A percentile compares a stretch with the other conserved stretches of the same genome.
These are phyloP conservation scores for Drusus annulatus DNA, from an alignment of 1,140 invertebrate genomes.

Conservation along the genomic window DNA sequence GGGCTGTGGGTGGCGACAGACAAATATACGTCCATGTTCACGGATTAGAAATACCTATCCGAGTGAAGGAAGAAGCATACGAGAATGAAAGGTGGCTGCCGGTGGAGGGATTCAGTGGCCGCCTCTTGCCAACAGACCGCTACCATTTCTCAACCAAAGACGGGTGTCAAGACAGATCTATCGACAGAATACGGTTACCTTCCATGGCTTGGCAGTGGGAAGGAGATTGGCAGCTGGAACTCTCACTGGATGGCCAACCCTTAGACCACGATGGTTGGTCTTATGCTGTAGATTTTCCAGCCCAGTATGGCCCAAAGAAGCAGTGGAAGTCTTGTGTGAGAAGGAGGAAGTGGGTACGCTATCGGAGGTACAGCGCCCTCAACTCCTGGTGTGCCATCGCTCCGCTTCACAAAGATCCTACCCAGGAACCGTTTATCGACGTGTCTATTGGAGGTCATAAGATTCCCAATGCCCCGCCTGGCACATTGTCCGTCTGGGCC, in stretches of 20 bases:
- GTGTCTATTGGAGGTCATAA: conserved; percentile 88
- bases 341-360: conserved; percentile 90
- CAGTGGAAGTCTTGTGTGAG: conserved; percentile 94
- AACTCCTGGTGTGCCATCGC: conserved; percentile 94
- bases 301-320: conserved; percentile 85
- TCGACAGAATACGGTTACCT: conserved; percentile 87
- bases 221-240: conserved; percentile 91
- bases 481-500: conserved; percentile 89
- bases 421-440: conserved; percentile 83
- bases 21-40: conserved; percentile 93
- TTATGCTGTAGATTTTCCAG: conserved; percentile 93
- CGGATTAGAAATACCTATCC: conserved; percentile 89
- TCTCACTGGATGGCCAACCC: conserved; percentile 88
- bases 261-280: conserved; percentile 94
- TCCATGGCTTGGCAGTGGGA: conserved; percentile 96
- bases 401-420: conserved; percentile 89
- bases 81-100: conserved; percentile 96
- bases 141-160: conserved; percentile 88
- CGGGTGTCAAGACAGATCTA: conserved; percentile 82
- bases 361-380: conserved; percentile 88
- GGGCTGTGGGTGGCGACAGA: conserved; percentile 93
- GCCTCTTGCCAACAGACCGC: conserved; percentile 88
- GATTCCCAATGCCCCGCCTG: conserved; percentile 81
- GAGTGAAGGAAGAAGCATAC: conserved; percentile 91
- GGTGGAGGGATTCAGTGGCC: conserved; percentile 87